Base-by-base conservation (phyloP, 1,140 invertebrate species). In the Drosophila jambulina region DNA sequence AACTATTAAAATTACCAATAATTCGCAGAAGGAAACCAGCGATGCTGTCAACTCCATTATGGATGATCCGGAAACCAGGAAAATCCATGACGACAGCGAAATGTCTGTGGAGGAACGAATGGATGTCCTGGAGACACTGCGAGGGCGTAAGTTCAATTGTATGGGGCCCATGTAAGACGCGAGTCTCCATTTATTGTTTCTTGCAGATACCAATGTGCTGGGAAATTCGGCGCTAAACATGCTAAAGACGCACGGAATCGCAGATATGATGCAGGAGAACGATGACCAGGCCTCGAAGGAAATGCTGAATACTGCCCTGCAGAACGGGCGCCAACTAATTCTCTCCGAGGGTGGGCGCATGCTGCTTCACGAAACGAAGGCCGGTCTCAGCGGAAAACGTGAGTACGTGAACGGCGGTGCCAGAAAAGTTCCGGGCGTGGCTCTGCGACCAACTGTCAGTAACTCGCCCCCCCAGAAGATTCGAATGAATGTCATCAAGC, bases 291-390 rank as follows among this genome's bases (percentile, higher is more conserved):
- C 96, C 42, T 95, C 91, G 3, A 92, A 91, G 54, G 90, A 92
- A 59, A 78, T 93, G 81, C 58, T 97, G 29, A 95, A 95, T 58
- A 96, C 96, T 58, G 96, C 96, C 13, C 94, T 97, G 80, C 96
- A 97, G 93, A 96, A 95, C 93, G 97, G 97, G 2, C 95, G 97
- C 91, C 96, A 96, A 46, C 94, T 97, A 21, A 94, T 96, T 58
- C 93, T 97, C 49, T 97, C 97, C 78, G 95, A 97, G 91, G 96
- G 96, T 57, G 96, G 96, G 19, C 97, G 97, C 85, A 93, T 97
- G 78, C 95, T 96, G 7, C 91, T 97, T 70, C 96, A 96, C 70
- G 92, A 93, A 77, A 91, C 91, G 9, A 92, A 92, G 48, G 69
- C 82, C 13, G 49, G 64, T 25, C 51, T 75, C 38, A 74, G 70